Conservation (phyloP, 2,113 vertebrate genomes). For the Bufo bufo region DNA sequence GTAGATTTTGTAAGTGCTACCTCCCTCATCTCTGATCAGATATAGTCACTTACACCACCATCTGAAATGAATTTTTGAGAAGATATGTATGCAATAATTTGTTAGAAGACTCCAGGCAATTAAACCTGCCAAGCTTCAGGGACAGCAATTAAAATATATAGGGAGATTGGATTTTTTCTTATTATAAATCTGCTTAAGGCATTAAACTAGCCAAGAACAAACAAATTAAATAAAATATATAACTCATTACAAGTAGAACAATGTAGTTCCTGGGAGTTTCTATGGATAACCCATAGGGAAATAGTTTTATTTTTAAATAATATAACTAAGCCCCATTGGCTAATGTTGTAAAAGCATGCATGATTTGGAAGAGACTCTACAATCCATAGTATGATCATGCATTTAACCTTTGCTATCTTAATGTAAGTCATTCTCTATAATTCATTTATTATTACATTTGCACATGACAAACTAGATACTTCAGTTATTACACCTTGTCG, state of each 20-base stretch:
- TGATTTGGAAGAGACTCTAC: constrained; percentile 1
- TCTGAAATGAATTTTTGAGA: not conserved
- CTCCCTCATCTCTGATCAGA: not conserved
- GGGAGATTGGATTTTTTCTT: not conserved
- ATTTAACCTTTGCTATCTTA: constrained; percentile 28
- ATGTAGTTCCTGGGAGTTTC: not conserved
- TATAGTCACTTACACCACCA: not conserved
- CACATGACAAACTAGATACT: constrained; percentile 7
- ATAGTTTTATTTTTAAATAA: not conserved
- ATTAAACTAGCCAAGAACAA: not conserved
- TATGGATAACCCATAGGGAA: constrained; percentile 3
- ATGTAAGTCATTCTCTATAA: constrained; percentile 35
- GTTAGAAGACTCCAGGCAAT: not conserved
- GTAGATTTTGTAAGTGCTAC: not conserved
- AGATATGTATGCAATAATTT: not conserved
- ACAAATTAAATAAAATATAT: not conserved
- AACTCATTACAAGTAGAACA: not conserved
- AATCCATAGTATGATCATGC: constrained; percentile 29
- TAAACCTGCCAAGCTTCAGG: not conserved
- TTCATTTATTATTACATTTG: constrained; percentile 47
- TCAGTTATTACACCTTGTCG: constrained; percentile 70
- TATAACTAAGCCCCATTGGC: not conserved
- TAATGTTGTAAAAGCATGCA: not conserved
- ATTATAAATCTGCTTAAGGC: not conserved
- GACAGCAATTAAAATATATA: not conserved